phyloP scores from a whole-genome alignment of 1,140 invertebrate species.

The Tribolium madens region DNA sequence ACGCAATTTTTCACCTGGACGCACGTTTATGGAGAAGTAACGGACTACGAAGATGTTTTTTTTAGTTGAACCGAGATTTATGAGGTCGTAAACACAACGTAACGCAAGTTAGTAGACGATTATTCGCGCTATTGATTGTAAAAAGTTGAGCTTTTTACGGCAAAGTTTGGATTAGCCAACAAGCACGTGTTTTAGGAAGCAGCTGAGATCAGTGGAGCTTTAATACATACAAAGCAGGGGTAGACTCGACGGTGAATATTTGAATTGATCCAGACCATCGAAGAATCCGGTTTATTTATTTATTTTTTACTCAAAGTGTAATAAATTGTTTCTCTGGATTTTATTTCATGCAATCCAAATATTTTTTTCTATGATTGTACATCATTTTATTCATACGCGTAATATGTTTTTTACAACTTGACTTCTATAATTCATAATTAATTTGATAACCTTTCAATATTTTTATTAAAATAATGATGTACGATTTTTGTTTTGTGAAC shows the following conservation, averaged over 20 bases:
- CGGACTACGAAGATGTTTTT: too few relatives aligned
- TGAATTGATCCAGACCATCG: neutral
- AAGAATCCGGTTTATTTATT: neutral
- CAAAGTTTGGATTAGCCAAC: neutral
- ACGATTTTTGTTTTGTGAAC: neutral
- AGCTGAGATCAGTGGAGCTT: neutral
- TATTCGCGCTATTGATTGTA: neutral
- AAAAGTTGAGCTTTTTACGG: neutral
- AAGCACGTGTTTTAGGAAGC: neutral
- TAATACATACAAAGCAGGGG: neutral
- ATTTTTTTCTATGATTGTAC: too few relatives aligned
- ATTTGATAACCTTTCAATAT: neutral
- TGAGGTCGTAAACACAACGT: neutral
- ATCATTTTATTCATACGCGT: too few relatives aligned
- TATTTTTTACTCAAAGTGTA: neutral
- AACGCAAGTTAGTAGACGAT: neutral
- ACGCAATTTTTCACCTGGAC: conserved; percentile 5
- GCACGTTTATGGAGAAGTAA: neutral
- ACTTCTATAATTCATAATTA: neutral
- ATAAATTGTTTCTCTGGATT: too few relatives aligned
- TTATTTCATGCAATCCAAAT: too few relatives aligned
- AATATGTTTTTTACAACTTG: neutral
- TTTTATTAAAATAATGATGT: neutral
- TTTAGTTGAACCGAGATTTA: neutral
- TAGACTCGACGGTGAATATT: neutral